Evolutionary conservation across 2,888 invertebrate species (phyloP).

Genomic region (Meiosimyza platycephala): DNA sequence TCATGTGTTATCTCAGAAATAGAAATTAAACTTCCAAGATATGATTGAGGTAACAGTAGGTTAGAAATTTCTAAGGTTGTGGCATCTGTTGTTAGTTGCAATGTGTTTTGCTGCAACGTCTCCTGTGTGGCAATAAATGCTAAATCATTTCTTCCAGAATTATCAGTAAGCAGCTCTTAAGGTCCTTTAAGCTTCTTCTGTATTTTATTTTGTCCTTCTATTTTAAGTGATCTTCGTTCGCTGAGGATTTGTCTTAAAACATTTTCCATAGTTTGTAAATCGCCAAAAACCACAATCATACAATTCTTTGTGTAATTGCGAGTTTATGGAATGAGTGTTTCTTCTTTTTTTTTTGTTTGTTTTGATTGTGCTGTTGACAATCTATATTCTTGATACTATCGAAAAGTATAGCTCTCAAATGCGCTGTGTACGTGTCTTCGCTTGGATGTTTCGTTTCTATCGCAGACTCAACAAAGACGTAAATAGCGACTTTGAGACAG

Average conservation of each 20-base stretch:
- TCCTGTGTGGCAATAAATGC: too few relatives aligned
- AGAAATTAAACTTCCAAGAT: slow-evolving; percentile 73
- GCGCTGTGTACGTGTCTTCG: too few relatives aligned
- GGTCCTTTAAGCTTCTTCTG: not conserved
- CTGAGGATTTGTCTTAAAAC: slow-evolving; percentile 65
- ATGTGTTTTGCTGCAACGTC: not conserved
- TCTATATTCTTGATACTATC: too few relatives aligned
- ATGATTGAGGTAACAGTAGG: slow-evolving; percentile 72
- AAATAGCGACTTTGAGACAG: too few relatives aligned
- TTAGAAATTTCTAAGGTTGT: slow-evolving; percentile 71
- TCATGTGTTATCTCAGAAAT: slow-evolving; percentile 74
- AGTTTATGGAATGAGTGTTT: too few relatives aligned
- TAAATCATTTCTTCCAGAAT: too few relatives aligned
- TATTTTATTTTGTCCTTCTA: not conserved
- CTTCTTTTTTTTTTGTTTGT: too few relatives aligned
- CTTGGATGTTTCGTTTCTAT: too few relatives aligned
- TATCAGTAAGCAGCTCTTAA: not conserved
- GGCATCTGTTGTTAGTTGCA: slow-evolving; percentile 4
- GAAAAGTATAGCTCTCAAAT: too few relatives aligned
- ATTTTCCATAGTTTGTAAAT: slow-evolving; percentile 71
- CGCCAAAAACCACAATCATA: slow-evolving; percentile 87
- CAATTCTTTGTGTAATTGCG: too few relatives aligned
- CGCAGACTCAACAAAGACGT: too few relatives aligned
- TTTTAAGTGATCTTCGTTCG: slow-evolving; percentile 27
- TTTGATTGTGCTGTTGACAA: too few relatives aligned